Evolutionary conservation across 2,888 invertebrate species (phyloP), one percentile per base, ranked within the genome.

Genomic region (Lampropteryx suffumata): DNA sequence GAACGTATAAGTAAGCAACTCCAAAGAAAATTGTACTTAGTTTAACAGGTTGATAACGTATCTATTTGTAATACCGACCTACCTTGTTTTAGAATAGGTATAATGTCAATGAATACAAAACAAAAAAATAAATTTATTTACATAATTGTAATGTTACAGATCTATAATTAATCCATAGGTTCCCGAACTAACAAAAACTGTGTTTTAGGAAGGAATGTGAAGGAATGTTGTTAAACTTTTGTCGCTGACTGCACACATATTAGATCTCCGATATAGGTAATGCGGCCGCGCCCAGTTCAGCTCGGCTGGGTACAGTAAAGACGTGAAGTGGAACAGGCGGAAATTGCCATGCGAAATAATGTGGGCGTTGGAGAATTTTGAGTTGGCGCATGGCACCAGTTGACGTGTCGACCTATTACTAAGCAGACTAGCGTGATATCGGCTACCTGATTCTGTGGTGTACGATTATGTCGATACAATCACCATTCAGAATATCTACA

Each of bases 271-370:
- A 40, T 34, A 34, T 21, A 28, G 47, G 30, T 32, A 44, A 21
- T 34, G 11, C 40, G 34, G 26, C 50, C 45, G 40, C 50, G 36
- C 50, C 50, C 32, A 41, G 50, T 46, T 51, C 33, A 5, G 45
- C 45, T 46, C 46, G 13, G 10, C 42, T 32, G 46, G 33, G 12
- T 46, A 42, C 32, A 46, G 46, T 51, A 36, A 46, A 29, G 51
- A 46, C 10, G 34, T 36, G 27, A 46, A 51, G 50, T 46, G 36
- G 12, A 41, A 37, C 24, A 35, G 30, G 45, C 41, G 30, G 41
- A 36, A 41, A 45, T 32, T 37, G 35, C 26, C 4, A 9, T 27
- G 28, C 13, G 13, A 33, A 44, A 12, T 36, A 44, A 12, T 36
- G 35, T 34, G 11, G 44, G 40, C 40, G 47, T 34, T 56, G 12